Evolutionary conservation across 2,113 vertebrate species (phyloP), one percentile per base, ranked within the genome.

Genomic region (Rhabdornis inornatus): DNA sequence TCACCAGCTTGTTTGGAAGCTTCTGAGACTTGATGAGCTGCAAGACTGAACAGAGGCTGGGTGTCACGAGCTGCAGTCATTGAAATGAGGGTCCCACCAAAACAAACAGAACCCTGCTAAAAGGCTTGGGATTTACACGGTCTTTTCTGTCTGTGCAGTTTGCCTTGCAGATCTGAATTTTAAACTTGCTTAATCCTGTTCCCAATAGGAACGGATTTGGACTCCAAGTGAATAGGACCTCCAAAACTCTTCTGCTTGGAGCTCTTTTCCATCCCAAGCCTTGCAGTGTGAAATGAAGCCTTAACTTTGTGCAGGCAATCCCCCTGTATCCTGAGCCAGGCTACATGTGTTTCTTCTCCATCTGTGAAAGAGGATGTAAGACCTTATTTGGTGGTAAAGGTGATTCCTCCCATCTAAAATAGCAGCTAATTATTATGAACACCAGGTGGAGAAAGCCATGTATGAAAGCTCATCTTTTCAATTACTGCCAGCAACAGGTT

Each of bases 21-120:
- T 99, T 99, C 98, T 99, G 99, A 33, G 99, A 99, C 95, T 99
- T 99, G 95, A 99, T 99, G 95, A 99, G 97, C 98, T 99, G 99
- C 76, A 99, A 95, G 90, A 99, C 99, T 99, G 68, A 94, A 74
- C 8, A 69, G 40, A 89, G 56, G 69, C n/a, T 24, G 37, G 17
- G 60, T 39, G n/a, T 90, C 47, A 85, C 0, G 5, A 57, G 47
- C 76, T 87, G 53, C 65, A 70, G 42, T 18, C 63, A 40, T 23
- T 19, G 31, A 87, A 83, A 71, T 33, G 47, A 57, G 64, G 82
- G 88, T 72, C 49, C 49, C 49, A 75, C 35, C 22, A 50, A 57
- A 53, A 66, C 5, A 16, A 91, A 84, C 25, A 81, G 53, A 18
- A 28, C 11, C 10, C 24, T 33, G 22, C 25, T 31, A 6, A 1